Base-by-base conservation (phyloP, 2,888 invertebrate genomes). In the Pyralis farinalis region DNA sequence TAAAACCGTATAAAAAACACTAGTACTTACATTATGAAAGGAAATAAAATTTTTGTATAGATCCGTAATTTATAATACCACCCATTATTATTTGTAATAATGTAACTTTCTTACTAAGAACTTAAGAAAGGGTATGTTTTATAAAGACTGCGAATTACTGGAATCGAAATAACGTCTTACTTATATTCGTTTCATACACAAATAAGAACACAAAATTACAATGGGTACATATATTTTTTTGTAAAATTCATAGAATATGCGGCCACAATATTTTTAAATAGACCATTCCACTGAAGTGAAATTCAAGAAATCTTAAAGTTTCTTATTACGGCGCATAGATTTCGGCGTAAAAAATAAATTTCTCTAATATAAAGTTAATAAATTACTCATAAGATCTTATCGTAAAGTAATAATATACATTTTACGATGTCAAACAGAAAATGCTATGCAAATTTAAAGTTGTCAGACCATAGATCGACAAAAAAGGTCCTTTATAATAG, bases 401-500 rank as follows among this genome's bases (percentile, higher is more conserved):
- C 1, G 8, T 5, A 1, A 33, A 7, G 33, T 4, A 6, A 16
- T 39, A 33, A 9, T 27, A 27, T 33, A 16, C 12, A 33, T 25
- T 27, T 39, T 33, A 4, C 8, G 16, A 27, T 39, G 7, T 5
- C 29, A 32, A 28, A 25, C 7, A 22, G 34, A 40, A 16, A 40
- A 38, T 22, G 35, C 22, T 30, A 38, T 20, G 25, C 31, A 51
- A 54, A 16, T 4, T 16, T 16, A 60, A 58, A 51, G 49, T 54
- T 47, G 35, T 45, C 37, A 21, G 40, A 40, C 44, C 37, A 36
- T 29, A 16, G 16, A 36, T 34, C 43, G 34, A 56, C 57, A 56
- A 63, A 69, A 67, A 68, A 61, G 42, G 41, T 47, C 46, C 56
- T 53, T 51, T 55, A 55, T 60, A 55, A 44, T 44, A 32, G 40